Evolutionary conservation across 1,140 invertebrate species (phyloP).

Genomic region (Cyclina sinensis): DNA sequence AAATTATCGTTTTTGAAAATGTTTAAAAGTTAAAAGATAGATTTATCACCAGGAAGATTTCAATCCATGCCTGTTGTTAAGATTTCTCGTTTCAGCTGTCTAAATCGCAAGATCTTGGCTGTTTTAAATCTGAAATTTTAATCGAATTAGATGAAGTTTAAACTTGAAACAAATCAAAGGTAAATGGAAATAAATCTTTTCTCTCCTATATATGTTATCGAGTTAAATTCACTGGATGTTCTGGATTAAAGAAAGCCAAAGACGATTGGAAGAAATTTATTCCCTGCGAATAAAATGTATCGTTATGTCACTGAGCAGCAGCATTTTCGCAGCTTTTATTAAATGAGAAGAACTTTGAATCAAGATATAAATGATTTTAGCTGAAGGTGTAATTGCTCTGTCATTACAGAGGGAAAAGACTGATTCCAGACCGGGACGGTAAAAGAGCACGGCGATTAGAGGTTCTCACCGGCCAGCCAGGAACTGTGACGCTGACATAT

Average conservation of each 20-base stretch:
- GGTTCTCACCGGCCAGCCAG: conserved; percentile 31
- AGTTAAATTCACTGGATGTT: conserved; percentile 40
- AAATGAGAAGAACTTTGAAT: conserved; percentile 37
- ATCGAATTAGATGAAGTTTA: conserved; percentile 38
- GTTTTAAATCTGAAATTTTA: conserved; percentile 43
- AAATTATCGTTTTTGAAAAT: no score
- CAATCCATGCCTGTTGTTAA: not conserved
- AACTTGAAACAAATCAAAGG: conserved; percentile 39
- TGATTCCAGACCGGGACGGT: not conserved
- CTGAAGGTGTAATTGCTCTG: conserved; percentile 48
- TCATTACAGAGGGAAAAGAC: conserved; percentile 4
- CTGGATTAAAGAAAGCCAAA: conserved; percentile 13
- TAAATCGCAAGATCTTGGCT: conserved; percentile 22
- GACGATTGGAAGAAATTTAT: conserved; percentile 26
- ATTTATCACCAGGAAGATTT: conserved; percentile 12
- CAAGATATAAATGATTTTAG: conserved; percentile 36
- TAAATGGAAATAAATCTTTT: conserved; percentile 65
- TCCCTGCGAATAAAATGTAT: conserved; percentile 31
- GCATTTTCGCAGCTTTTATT: conserved; percentile 34
- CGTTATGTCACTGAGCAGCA: conserved; percentile 28
- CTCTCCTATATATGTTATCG: conserved; percentile 23
- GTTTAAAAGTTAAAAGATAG: no score
- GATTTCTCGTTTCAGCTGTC: not conserved
- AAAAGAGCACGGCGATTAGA: conserved; percentile 47
- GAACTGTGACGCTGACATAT: conserved; percentile 39